Evolutionary conservation across 1,140 invertebrate genomes (phyloP).

Genomic region (Heterodera carotae): DNA sequence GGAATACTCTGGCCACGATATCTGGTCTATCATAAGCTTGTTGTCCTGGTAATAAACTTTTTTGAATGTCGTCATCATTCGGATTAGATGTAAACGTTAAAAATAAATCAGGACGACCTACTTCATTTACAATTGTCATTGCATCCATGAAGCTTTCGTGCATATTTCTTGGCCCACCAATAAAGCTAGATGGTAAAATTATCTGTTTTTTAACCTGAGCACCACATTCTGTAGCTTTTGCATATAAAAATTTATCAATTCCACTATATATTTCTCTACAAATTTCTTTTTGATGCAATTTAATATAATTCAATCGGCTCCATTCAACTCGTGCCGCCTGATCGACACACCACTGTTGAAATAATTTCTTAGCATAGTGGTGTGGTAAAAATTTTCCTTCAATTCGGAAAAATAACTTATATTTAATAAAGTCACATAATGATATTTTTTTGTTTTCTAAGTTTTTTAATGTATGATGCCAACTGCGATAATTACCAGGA

Average conservation of each 20-base stretch:
- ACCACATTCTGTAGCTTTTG: too few species aligned
- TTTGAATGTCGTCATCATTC: conserved; percentile 12
- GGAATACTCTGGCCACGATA: conserved; percentile 4
- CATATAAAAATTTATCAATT: too few species aligned
- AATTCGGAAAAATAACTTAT: conserved; percentile 4
- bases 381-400: conserved; percentile 16
- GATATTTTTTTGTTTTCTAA: conserved; percentile 26
- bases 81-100: too few species aligned
- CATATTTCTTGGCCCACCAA: too few species aligned
- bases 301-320: conserved; percentile 4
- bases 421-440: conserved; percentile 27
- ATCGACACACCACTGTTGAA: conserved; percentile 33
- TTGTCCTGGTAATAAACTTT: neutral
- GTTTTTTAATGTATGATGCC: conserved; percentile 6
- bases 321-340: conserved; percentile 18
- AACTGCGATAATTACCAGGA: conserved; percentile 9
- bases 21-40: neutral
- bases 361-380: conserved; percentile 22
- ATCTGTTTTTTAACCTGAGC: too few species aligned
- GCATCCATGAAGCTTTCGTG: too few species aligned
- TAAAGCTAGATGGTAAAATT: too few species aligned
- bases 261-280: too few species aligned
- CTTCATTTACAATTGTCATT: conserved; percentile 25
- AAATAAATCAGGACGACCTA: conserved; percentile 1
- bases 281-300: too few species aligned